phyloP scores from a whole-genome alignment of 1,140 invertebrate species.

The Aradophagus sp. region DNA sequence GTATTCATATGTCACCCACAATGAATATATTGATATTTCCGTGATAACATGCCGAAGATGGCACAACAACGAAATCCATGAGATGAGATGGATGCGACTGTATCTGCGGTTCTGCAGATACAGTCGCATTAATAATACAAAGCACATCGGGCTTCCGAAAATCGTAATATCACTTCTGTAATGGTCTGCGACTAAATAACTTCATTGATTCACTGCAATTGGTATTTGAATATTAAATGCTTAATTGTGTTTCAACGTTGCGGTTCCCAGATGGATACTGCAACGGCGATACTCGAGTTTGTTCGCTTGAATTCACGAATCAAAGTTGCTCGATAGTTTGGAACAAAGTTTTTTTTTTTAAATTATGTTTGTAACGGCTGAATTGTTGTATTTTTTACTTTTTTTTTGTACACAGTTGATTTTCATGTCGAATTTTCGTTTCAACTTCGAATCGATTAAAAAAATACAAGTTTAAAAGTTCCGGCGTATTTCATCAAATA shows the following conservation, averaged over 20 bases:
- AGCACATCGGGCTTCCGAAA: conserved; percentile 23
- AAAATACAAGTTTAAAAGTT: too few relatives aligned
- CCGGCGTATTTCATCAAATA: too few relatives aligned
- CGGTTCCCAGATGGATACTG: neutral
- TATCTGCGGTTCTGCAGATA: conserved; percentile 4
- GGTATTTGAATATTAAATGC: conserved; percentile 26
- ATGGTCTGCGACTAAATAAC: conserved; percentile 31
- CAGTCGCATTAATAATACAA: conserved; percentile 31
- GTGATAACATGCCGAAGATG: conserved; percentile 25
- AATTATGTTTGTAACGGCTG: too few relatives aligned
- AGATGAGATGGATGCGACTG: conserved; percentile 23
- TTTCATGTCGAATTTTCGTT: too few relatives aligned
- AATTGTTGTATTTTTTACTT: too few relatives aligned
- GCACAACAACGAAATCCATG: conserved; percentile 11
- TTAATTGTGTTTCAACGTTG: conserved; percentile 23
- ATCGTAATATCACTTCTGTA: conserved; percentile 16
- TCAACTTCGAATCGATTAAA: too few relatives aligned
- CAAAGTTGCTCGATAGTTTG: too few relatives aligned
- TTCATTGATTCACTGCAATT: conserved; percentile 18
- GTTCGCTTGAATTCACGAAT: too few relatives aligned
- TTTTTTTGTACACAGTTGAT: too few relatives aligned
- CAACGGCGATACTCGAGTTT: too few relatives aligned
- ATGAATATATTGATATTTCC: conserved; percentile 40
- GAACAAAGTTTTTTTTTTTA: too few relatives aligned
- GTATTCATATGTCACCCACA: conserved; percentile 27